Evolutionary conservation across 2,113 vertebrate species (phyloP).

Genomic region (Carollia perspicillata): DNA sequence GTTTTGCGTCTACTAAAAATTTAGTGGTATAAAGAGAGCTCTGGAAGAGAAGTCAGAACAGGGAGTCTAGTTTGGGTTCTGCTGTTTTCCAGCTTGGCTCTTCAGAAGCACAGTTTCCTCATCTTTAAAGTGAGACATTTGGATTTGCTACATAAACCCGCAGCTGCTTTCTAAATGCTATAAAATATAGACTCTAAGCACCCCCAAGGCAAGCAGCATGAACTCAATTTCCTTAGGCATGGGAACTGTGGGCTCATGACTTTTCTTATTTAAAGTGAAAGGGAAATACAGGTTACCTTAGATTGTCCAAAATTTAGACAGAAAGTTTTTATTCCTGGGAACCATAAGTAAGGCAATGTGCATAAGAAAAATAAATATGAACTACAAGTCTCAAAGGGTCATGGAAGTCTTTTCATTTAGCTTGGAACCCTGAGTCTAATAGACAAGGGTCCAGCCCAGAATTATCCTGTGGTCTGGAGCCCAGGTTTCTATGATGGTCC

Average conservation of each 20-base stretch:
- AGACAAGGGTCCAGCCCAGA: background rate
- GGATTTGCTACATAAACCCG: background rate
- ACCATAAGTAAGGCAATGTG: background rate
- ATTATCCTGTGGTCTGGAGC: background rate
- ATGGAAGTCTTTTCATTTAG: background rate
- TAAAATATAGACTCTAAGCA: background rate
- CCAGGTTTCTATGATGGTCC: background rate
- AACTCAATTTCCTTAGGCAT: background rate
- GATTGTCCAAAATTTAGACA: background rate
- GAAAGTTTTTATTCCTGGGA: background rate
- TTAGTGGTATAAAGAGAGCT: background rate
- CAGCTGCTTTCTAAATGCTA: background rate
- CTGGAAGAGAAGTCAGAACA: background rate
- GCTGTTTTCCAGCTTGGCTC: background rate
- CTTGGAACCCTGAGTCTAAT: background rate
- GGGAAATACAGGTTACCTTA: background rate
- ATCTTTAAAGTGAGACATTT: background rate
- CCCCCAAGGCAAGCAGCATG: background rate
- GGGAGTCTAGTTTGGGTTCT: background rate
- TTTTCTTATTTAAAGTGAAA: background rate
- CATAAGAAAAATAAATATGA: background rate
- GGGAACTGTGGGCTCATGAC: background rate
- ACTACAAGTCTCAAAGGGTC: background rate
- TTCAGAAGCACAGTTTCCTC: background rate
- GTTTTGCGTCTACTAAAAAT: background rate